Base-by-base conservation (phyloP, 2,113 vertebrate genomes). In the Antechinus flavipes region DNA sequence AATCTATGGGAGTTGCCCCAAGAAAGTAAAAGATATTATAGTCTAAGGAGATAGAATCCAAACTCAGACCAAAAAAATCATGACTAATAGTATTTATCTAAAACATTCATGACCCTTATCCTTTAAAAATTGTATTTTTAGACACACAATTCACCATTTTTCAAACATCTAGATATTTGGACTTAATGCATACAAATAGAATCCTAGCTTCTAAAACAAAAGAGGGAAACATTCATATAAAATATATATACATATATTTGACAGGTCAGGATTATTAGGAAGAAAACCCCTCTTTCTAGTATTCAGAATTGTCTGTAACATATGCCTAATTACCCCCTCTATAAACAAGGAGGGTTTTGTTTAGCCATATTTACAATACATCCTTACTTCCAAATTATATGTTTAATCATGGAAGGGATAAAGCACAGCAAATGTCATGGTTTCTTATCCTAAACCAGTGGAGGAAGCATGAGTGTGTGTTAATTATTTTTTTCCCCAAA, bases 81-180 rank as follows among this genome's bases (percentile, higher is more conserved):
- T 50, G 55, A 55, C 91, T 91, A 91, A 91, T 25, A 50, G n/a
- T 42, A 54, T 91, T 92, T 91, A n/a, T 94, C 96, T 97, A 90
- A 92, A 95, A 94, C 91, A 89, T 46, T 0, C 61, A 35, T 42
- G 49, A 7, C 24, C 90, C 11, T 22, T 92, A 96, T 2, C 25
- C 84, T 94, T 95, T 84, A 95, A 95, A 96, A 55, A 30, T 94
- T 94, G 47, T 90, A 96, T 94, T 95, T 96, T 97, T 96, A 96
- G 94, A 91, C 54, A 95, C 23, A 47, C 7, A 4, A 96, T 94
- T 76, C 84, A 95, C 89, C 12, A 53, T 96, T 95, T 95, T 94
- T 55, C 90, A 91, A 76, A 96, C 56, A 49, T 95, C 90, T 91
- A 96, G 53, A 92, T 96, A 94, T 95, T 96, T 97, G 91, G 56